Conservation (phyloP, 2,797 vertebrate species). For the Ptychadena robeensis region DNA sequence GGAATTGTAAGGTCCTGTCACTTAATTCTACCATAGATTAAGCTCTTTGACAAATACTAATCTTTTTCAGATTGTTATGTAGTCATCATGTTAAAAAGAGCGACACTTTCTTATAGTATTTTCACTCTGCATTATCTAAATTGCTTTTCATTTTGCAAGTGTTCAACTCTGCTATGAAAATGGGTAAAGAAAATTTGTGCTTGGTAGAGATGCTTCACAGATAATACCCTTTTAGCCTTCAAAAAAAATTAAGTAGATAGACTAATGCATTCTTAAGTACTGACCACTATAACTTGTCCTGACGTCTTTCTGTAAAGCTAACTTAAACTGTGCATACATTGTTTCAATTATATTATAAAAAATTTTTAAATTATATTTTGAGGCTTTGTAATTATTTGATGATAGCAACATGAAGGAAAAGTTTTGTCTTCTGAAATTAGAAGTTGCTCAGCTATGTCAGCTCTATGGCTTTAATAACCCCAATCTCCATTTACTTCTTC, state of each 20-base stretch:
- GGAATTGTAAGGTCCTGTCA: constrained; percentile 11
- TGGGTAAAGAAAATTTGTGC: constrained; percentile 2
- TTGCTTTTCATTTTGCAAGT: constrained; percentile 19
- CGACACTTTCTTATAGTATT: constrained; percentile 11
- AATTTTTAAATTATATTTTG: too few relatives aligned
- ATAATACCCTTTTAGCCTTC: not conserved
- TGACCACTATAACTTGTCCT: not conserved
- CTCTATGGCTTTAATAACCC: too few relatives aligned
- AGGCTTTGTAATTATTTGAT: too few relatives aligned
- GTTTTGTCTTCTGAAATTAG: too few relatives aligned
- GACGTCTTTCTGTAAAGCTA: not conserved
- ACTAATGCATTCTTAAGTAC: constrained; percentile 11
- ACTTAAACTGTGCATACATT: too few relatives aligned
- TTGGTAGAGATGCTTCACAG: not conserved
- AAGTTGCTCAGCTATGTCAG: too few relatives aligned
- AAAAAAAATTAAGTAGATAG: not conserved
- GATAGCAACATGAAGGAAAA: too few relatives aligned
- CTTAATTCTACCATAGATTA: constrained; percentile 6
- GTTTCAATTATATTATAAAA: too few relatives aligned
- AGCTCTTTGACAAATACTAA: constrained; percentile 24
- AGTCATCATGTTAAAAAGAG: constrained; percentile 10
- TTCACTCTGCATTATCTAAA: constrained; percentile 22
- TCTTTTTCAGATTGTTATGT: constrained; percentile 34
- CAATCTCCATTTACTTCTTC: too few relatives aligned
- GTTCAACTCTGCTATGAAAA: not conserved